Conservation (phyloP, 2,113 vertebrate species). For the Calcarius ornatus region DNA sequence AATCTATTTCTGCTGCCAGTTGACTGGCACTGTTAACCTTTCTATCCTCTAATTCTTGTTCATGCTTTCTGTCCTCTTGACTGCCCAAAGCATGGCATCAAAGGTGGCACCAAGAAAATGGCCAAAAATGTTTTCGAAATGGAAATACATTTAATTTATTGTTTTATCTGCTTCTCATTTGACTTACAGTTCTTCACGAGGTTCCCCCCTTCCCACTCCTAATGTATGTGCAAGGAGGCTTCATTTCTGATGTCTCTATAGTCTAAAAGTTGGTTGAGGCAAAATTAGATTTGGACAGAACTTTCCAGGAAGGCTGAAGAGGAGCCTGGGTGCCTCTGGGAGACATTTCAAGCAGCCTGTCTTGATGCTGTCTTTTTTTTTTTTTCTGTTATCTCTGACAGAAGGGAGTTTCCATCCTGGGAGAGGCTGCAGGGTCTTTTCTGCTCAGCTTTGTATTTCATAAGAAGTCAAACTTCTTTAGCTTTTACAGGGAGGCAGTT, state of each 20-base stretch:
- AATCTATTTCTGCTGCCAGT: neutral
- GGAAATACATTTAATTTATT: neutral
- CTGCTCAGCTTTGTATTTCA: neutral
- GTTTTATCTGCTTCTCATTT: neutral
- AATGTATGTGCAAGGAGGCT: neutral
- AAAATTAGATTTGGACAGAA: neutral
- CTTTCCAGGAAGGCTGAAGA: neutral
- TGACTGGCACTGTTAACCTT: conserved; percentile 3
- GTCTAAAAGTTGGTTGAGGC: neutral
- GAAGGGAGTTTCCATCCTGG: neutral
- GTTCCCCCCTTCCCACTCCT: accelerated
- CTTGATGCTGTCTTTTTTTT: neutral
- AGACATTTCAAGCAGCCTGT: neutral
- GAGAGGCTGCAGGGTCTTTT: neutral
- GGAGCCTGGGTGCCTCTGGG: neutral
- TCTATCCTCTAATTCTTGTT: neutral
- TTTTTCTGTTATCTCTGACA: neutral
- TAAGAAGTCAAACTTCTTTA: neutral
- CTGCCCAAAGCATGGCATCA: neutral
- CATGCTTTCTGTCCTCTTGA: neutral
- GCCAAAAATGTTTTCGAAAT: neutral
- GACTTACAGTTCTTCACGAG: neutral
- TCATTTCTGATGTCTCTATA: neutral
- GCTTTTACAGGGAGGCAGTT: neutral
- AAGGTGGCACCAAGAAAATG: neutral